These are phyloP conservation scores for Crax fasciolata DNA, from an alignment of 2,797 vertebrate species.

Conservation along the genomic window DNA sequence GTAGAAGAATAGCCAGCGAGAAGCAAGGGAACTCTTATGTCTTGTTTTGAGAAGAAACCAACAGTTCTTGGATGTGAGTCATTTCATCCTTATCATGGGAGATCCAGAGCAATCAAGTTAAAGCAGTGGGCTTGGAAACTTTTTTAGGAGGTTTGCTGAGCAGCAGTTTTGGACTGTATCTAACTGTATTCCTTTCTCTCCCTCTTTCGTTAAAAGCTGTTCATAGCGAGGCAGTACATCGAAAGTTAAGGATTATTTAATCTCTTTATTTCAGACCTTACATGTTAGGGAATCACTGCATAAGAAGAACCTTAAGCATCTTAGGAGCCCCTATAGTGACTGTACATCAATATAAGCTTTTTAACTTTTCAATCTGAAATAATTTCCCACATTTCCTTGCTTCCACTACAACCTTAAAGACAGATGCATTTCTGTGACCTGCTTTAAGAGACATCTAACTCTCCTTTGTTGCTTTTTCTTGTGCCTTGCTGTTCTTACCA, in stretches of 20 bases:
- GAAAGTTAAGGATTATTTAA: constrained; percentile 23
- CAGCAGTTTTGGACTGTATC: constrained; percentile 40
- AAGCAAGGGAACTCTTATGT: constrained; percentile 15
- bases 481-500: neutral
- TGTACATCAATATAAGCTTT: constrained; percentile 49
- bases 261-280: constrained; percentile 27
- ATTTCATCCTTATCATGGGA: constrained; percentile 5
- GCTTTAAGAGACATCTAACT: neutral
- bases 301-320: neutral
- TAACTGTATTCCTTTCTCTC: neutral
- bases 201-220: constrained; percentile 7
- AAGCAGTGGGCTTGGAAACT: neutral
- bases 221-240: constrained; percentile 11
- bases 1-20: neutral
- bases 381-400: constrained; percentile 28
- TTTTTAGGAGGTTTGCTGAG: constrained; percentile 28
- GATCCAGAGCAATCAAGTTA: neutral
- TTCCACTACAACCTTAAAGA: constrained; percentile 6
- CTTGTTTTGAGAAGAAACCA: neutral
- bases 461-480: neutral
- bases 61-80: neutral
- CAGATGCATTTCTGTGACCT: neutral
- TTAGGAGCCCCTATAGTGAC: neutral
- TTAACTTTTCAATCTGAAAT: constrained; percentile 54
- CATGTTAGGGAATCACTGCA: neutral